Evolutionary conservation across 2,113 vertebrate genomes (phyloP).

Genomic region (Leucoraja erinaceus): DNA sequence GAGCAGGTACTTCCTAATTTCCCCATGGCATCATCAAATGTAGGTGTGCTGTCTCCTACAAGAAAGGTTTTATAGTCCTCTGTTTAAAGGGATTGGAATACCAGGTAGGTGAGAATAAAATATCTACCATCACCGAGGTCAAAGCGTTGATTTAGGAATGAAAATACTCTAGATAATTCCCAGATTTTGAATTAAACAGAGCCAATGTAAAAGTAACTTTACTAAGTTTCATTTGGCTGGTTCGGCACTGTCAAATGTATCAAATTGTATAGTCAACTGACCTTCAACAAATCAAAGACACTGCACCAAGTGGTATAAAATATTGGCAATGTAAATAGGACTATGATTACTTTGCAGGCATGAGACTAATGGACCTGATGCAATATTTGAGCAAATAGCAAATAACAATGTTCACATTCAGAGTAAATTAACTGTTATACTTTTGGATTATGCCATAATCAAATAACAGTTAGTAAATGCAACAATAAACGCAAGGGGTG

Average conservation of each 20-base stretch:
- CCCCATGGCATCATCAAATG: background rate
- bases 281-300: background rate
- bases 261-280: background rate
- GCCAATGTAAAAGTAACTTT: background rate
- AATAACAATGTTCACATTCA: background rate
- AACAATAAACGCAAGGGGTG: too few relatives aligned
- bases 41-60: background rate
- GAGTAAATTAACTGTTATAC: background rate
- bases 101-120: background rate
- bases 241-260: background rate
- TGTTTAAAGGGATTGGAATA: background rate
- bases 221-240: background rate
- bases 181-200: background rate
- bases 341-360: background rate
- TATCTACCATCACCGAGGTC: background rate
- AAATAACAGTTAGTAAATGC: background rate
- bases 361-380: background rate
- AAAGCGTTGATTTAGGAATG: background rate
- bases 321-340: background rate
- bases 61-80: background rate
- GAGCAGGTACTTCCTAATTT: background rate
- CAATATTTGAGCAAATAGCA: background rate
- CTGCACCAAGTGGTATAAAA: background rate
- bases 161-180: background rate
- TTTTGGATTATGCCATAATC: background rate